Base-by-base conservation (phyloP, 2,888 invertebrate species). In the Ashinkailepas kermadecensis region DNA sequence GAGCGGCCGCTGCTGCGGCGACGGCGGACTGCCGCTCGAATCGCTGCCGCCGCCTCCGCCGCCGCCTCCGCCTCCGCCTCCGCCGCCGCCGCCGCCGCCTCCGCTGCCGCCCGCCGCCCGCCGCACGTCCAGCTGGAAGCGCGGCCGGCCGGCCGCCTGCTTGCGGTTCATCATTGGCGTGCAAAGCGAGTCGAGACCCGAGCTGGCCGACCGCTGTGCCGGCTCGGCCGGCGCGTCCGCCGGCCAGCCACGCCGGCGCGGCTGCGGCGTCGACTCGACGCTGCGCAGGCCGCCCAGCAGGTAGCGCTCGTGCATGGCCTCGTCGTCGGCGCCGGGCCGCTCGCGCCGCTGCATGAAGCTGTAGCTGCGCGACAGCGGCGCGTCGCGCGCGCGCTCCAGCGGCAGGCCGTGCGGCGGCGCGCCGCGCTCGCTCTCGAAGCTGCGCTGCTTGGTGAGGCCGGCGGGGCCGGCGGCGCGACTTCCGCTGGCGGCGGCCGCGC, bases 241-340 rank as follows among this genome's bases (percentile, higher is more conserved):
- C 15, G 81, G 84, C n/a, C 81, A 81, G 56, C 85, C 83, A 18
- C 86, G 85, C 39, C 86, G 81, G 13, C 86, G 85, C 62, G 86
- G 85, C 84, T 86, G 85, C 79, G 92, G 92, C 58, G 92, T 92
- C 84, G 91, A 92, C 85, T 92, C 92, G 83, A 92, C 92, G 4
- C 92, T 92, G 85, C 85, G 82, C 83, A 84, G 83, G 67, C 84
- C 84, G 74, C 85, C 84, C 82, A 87, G 90, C 86, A 93, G 91
- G 86, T 93, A 93, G 86, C 93, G 93, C 86, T 93, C 93, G 87
- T 93, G 93, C 93, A 93, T 93, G 0, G 93, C 93, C 87, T 93
- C 93, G 86, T 93, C 93, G 86, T 93, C 93, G 59, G 25, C 79
- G 59, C 23, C 79, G 23, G 80, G 57, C n/a, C 80, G 70, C 89